phyloP scores from a whole-genome alignment of 1,140 invertebrate genomes.

The Conus ventricosus region DNA sequence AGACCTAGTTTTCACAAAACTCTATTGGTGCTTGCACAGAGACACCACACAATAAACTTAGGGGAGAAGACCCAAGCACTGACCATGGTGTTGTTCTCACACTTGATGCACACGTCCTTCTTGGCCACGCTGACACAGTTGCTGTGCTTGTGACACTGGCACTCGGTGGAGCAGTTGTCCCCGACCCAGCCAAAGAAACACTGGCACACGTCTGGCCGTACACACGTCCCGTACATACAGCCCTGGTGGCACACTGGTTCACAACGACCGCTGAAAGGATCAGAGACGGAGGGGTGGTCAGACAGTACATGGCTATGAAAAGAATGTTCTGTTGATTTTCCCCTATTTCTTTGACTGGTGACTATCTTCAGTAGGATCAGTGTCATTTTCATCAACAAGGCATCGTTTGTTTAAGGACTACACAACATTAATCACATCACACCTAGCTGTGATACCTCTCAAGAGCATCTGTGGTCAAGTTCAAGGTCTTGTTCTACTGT shows the following conservation, averaged over 20 bases:
- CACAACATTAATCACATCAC: too few species aligned
- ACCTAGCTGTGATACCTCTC: too few species aligned
- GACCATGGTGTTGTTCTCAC: slow-evolving; percentile 94
- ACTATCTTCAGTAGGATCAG: neutral
- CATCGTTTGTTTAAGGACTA: too few species aligned
- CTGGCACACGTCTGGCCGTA: slow-evolving; percentile 88
- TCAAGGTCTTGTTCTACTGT: too few species aligned
- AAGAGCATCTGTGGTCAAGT: too few species aligned
- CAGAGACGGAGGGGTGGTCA: too few species aligned
- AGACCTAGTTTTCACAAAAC: too few species aligned
- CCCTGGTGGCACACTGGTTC: slow-evolving; percentile 90
- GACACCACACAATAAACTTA: too few species aligned
- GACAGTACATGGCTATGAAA: neutral
- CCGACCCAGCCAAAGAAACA: slow-evolving; percentile 98
- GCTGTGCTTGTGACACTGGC: slow-evolving; percentile 95
- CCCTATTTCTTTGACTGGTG: neutral
- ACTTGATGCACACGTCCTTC: slow-evolving; percentile 87
- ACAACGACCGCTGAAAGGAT: slow-evolving; percentile 77
- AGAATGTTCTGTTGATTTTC: slow-evolving; percentile 6
- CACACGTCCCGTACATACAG: slow-evolving; percentile 90
- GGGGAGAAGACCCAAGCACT: slow-evolving; percentile 22
- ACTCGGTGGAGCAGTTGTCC: slow-evolving; percentile 93
- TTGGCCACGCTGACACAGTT: slow-evolving; percentile 91
- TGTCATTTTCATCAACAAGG: too few species aligned
- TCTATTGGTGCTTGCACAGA: too few species aligned